Percentiles rank a stretch among this genome's conserved stretches.
Conservation (phyloP, 2,113 vertebrate genomes). For the Cyrtonyx montezumae region DNA sequence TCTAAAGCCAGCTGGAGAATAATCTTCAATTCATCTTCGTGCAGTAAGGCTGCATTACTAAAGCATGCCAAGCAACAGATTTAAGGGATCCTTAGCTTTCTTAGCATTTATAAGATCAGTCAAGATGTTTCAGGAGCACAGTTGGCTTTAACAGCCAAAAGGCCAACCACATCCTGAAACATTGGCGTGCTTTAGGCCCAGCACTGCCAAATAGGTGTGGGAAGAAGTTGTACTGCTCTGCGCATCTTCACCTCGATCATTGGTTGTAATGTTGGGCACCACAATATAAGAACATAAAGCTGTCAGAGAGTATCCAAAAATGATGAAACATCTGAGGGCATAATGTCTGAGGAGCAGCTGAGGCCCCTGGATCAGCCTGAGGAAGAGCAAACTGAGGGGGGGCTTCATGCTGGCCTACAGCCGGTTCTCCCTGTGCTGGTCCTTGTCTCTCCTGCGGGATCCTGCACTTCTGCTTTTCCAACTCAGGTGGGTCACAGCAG, state of each 20-base stretch:
- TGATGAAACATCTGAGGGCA: too few relatives aligned
- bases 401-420: too few relatives aligned
- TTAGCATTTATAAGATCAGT: not conserved
- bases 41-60: not conserved
- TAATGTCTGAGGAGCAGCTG: too few relatives aligned
- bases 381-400: too few relatives aligned
- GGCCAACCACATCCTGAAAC: not conserved
- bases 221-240: too few relatives aligned
- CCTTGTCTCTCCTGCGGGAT: not conserved
- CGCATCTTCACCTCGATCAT: too few relatives aligned
- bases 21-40: not conserved
- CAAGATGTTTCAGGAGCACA: not conserved
- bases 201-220: not conserved
- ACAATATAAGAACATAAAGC: too few relatives aligned
- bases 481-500: not conserved
- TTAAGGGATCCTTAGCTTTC: not conserved
- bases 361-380: too few relatives aligned
- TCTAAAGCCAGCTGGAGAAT: not conserved
- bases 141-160: not conserved
- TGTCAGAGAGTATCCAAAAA: too few relatives aligned
- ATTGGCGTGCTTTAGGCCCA: not conserved
- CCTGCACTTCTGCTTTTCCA: not conserved
- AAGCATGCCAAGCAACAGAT: not conserved
- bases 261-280: too few relatives aligned
- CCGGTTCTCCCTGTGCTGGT: not conserved